Base-by-base conservation (phyloP, 1,140 invertebrate species). In the Brachionus manjavacas region DNA sequence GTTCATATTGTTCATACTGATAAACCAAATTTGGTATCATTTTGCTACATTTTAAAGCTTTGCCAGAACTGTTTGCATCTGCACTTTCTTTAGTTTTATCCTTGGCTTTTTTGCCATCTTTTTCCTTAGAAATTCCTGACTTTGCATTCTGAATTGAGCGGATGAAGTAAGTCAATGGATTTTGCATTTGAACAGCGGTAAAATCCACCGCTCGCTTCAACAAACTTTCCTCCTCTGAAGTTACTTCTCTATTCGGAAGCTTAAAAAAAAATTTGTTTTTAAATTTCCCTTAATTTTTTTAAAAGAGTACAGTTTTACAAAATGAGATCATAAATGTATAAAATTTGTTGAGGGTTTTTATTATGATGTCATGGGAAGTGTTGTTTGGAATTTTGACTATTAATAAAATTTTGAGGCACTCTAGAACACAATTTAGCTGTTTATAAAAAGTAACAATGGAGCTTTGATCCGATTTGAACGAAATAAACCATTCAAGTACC, bases 11-110 rank as follows among this genome's bases (percentile, higher is more conserved):
- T 16, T 64, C 79, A 46, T 64, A 41, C 31, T 64, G 16, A 64
- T 41, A 81, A 7, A 81, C 79, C n/a, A 81, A 43, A 46, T 81
- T 81, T 11, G 79, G 79, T 23, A 81, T 68, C 79, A 81, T 81
- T 39, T 81, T 81, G 20, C 25, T 64, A 25, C 49, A 64, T 68
- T 81, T 81, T 12, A 46, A 41, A 64, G n/a, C 20, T 35, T 64
- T 64, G 20, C 14, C 43, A 0, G 39, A 76, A 76, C 39, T 35
- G 7, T 39, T 41, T n/a, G n/a, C 4, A 3, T 60, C 79, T 1
- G 0, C 52, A 7, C n/a, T 64, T 4, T 81, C 79, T 68, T 81
- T 81, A 12, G 49, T n/a, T 64, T 81, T 81, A 64, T 64, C 49
- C 31, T 68, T 68, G 25, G n/a, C 12, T 28, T 81, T 68, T 81